Conservation (phyloP, 1,140 invertebrate genomes). For the Drosophila mojavensis region DNA sequence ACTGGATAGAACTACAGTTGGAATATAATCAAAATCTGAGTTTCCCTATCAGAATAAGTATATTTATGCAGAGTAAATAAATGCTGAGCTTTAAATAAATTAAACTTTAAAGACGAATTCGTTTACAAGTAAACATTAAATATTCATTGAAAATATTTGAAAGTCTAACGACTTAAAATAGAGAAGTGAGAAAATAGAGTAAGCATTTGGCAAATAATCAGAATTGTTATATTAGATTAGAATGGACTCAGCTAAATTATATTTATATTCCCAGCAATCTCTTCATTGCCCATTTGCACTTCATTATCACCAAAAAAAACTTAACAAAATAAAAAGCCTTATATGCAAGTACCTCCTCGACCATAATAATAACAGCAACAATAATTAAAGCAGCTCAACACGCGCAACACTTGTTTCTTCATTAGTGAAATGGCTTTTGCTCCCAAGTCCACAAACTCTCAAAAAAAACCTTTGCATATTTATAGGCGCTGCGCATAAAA, state of each 20-base stretch:
- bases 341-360: neutral
- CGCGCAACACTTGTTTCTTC: constrained; percentile 52
- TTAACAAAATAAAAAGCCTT: neutral
- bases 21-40: constrained; percentile 9
- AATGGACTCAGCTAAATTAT: too few relatives aligned
- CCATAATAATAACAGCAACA: neutral
- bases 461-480: constrained; percentile 65
- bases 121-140: too few relatives aligned
- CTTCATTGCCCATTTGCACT: too few relatives aligned
- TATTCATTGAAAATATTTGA: too few relatives aligned
- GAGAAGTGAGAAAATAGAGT: too few relatives aligned
- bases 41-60: neutral
- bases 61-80: neutral
- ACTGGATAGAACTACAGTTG: constrained; percentile 4
- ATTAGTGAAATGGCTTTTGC: constrained; percentile 54
- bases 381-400: constrained; percentile 10
- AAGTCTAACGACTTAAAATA: too few relatives aligned
- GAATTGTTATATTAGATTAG: too few relatives aligned
- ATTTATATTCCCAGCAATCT: too few relatives aligned
- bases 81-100: neutral
- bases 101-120: neutral
- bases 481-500: constrained; percentile 50
- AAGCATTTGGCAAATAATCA: too few relatives aligned
- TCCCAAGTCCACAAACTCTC: neutral
- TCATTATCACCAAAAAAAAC: neutral